Conservation (phyloP, 2,797 vertebrate species). For the Spheniscus humboldti region DNA sequence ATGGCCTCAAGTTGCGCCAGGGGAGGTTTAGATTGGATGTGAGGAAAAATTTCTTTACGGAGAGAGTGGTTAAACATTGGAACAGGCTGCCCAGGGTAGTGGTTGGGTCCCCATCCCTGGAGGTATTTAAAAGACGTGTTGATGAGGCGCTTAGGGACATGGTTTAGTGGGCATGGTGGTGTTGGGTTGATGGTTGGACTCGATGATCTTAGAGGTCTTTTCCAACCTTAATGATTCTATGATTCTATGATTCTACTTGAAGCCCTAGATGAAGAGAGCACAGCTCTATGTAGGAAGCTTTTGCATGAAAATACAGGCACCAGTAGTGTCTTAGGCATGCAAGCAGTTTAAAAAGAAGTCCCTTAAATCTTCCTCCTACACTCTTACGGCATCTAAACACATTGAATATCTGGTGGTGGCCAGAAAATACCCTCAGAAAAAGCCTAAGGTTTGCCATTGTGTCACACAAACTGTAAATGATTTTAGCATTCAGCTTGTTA, state of each 20-base stretch:
- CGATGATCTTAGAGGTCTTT: no score
- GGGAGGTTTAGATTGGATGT: no score
- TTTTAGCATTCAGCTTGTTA: background rate
- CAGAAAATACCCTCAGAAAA: background rate
- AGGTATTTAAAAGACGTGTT: no score
- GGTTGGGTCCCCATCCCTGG: no score
- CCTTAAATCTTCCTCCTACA: background rate
- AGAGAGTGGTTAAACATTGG: no score
- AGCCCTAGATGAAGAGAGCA: background rate
- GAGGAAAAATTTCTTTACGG: no score
- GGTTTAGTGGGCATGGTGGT: no score
- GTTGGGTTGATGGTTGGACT: no score
- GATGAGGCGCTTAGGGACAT: no score
- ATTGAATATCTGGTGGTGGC: background rate
- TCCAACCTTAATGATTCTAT: no score
- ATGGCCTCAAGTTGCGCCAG: no score
- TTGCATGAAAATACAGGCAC: background rate
- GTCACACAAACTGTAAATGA: background rate
- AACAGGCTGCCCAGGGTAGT: no score
- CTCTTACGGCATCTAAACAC: background rate
- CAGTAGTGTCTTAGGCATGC: background rate
- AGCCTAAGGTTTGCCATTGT: background rate
- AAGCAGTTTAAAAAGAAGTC: background rate
- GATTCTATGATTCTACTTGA: background rate
- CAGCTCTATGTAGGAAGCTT: background rate